Evolutionary conservation across 2,797 vertebrate species (phyloP).

Genomic region (Brotula barbata): DNA sequence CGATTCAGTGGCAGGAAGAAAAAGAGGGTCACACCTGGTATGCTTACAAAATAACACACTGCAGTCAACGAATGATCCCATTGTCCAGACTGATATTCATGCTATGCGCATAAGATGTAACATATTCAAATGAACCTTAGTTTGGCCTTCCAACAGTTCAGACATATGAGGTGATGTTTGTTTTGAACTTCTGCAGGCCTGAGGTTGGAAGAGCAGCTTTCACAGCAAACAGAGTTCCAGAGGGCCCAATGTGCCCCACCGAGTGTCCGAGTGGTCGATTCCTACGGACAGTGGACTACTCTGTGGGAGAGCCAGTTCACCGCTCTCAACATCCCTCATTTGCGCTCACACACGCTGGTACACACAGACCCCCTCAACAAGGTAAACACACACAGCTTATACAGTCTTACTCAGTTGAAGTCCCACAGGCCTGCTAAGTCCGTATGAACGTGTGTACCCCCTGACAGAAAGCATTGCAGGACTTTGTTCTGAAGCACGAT

Average conservation of each 20-base stretch:
- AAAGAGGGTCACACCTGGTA: constrained; percentile 55
- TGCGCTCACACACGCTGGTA: constrained; percentile 81
- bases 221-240: constrained; percentile 8
- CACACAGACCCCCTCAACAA: constrained; percentile 81
- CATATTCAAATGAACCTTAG: background rate
- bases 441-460: background rate
- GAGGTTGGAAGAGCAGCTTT: constrained; percentile 18
- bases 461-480: constrained; percentile 76
- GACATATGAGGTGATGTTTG: background rate
- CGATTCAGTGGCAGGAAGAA: constrained; percentile 47
- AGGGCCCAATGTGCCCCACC: constrained; percentile 23
- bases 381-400: constrained; percentile 57
- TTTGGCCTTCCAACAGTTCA: background rate
- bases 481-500: constrained; percentile 67
- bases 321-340: constrained; percentile 80
- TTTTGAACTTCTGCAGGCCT: constrained; percentile 45
- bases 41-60: constrained; percentile 1
- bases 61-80: background rate
- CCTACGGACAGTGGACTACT: constrained; percentile 77
- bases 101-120: background rate
- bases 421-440: background rate
- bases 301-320: constrained; percentile 82
- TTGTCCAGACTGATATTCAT: background rate
- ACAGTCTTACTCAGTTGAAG: background rate
- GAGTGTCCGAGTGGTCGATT: constrained; percentile 74